Percentiles rank a stretch among this genome's conserved stretches.
phyloP scores from a whole-genome alignment of 23 tunicate genomes.

The Ciona savignyi region DNA sequence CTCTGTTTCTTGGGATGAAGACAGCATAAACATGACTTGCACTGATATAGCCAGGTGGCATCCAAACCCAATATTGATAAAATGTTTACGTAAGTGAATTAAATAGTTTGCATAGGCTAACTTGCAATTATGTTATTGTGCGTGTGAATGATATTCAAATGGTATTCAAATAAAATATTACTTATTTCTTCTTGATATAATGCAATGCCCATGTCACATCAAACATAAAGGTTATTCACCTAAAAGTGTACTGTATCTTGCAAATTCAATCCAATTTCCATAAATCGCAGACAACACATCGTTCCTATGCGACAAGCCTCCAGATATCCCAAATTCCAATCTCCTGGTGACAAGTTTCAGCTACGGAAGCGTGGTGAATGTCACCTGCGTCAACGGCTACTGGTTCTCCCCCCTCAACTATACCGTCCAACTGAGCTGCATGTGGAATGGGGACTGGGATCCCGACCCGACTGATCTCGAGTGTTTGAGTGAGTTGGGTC shows the following conservation, averaged over 20 bases:
- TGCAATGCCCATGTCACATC: too few relatives aligned
- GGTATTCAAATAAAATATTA: too few relatives aligned
- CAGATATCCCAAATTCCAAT: slow-evolving; percentile 16
- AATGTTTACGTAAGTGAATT: slow-evolving; percentile 38
- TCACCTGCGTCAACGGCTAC: slow-evolving; percentile 48
- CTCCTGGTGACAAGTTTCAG: slow-evolving; percentile 33
- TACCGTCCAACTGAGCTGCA: slow-evolving; percentile 15
- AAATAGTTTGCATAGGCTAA: too few relatives aligned
- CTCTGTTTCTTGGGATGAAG: slow-evolving; percentile 13
- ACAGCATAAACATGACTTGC: slow-evolving; percentile 20
- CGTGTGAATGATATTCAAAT: background rate
- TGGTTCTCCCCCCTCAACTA: slow-evolving; percentile 44
- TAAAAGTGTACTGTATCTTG: background rate
- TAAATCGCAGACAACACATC: slow-evolving; percentile 17
- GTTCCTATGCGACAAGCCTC: slow-evolving; percentile 49
- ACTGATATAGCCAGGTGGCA: slow-evolving; percentile 35
- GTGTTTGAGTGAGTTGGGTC: slow-evolving; percentile 31
- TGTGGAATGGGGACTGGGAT: slow-evolving; percentile 27
- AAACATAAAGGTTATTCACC: too few relatives aligned
- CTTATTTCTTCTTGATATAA: too few relatives aligned
- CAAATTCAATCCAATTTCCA: background rate
- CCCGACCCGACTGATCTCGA: slow-evolving; percentile 21
- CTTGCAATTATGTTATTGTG: too few relatives aligned
- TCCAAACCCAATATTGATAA: slow-evolving; percentile 40
- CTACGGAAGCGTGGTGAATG: slow-evolving; percentile 16